Conservation (phyloP, 2,113 vertebrate species). For the Protobothrops mucrosquamatus region DNA sequence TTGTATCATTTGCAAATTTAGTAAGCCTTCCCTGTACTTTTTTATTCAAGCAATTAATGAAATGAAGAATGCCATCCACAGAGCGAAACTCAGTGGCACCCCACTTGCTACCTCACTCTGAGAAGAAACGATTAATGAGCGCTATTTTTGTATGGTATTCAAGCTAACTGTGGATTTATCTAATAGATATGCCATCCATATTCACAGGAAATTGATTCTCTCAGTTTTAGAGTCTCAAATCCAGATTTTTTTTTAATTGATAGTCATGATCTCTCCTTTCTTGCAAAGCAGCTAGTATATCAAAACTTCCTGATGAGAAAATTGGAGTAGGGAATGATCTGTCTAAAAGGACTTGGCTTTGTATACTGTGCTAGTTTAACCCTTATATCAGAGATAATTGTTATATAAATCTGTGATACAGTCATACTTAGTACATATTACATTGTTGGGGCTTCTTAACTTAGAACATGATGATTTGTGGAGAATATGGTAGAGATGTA, state of each 20-base stretch:
- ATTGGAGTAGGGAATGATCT: not conserved
- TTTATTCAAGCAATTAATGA: not conserved
- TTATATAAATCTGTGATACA: not conserved
- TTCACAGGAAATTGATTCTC: not conserved
- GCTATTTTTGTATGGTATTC: not conserved
- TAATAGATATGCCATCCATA: not conserved
- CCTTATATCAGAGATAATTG: not conserved
- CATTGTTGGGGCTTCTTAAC: not conserved
- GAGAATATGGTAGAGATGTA: not conserved
- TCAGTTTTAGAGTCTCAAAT: not conserved
- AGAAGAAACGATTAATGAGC: not conserved
- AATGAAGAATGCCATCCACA: not conserved
- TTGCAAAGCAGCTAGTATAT: not conserved
- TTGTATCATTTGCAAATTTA: not conserved
- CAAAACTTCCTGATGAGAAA: not conserved
- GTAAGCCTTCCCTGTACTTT: not conserved
- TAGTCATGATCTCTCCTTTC: not conserved
- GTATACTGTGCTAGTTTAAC: no score
- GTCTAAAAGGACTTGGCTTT: not conserved
- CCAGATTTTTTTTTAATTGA: not conserved
- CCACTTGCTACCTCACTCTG: not conserved
- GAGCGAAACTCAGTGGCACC: not conserved
- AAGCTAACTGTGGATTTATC: not conserved
- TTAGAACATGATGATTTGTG: not conserved
- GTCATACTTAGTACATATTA: not conserved